phyloP scores from a whole-genome alignment of 2,797 vertebrate species.

The Sebastiscus tertius region DNA sequence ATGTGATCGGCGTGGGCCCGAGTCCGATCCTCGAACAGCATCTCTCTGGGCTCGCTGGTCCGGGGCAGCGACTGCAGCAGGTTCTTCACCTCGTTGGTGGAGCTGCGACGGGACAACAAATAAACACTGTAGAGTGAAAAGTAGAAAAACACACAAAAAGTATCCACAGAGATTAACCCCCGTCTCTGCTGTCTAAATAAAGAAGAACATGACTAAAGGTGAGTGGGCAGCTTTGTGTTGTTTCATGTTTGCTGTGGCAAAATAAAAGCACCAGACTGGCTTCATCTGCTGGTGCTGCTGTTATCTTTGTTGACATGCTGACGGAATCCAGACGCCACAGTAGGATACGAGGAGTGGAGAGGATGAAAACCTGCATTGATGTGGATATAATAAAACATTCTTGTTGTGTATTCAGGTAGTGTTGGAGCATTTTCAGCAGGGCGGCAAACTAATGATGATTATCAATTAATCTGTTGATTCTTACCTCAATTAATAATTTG shows the following conservation, averaged over 20 bases:
- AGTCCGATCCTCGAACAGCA: conserved; percentile 97
- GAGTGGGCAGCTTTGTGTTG: conserved; percentile 21
- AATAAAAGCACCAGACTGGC: conserved; percentile 22
- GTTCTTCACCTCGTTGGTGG: conserved; percentile 99
- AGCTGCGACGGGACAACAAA: conserved; percentile 80
- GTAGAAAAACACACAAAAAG: not conserved
- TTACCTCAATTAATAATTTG: not conserved
- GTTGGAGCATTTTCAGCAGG: not conserved
- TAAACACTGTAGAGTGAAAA: not conserved
- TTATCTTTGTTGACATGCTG: conserved; percentile 8
- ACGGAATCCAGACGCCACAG: conserved; percentile 2
- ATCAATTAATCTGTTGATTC: not conserved
- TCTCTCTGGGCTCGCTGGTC: conserved; percentile 95
- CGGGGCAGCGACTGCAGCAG: conserved; percentile 98
- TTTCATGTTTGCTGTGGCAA: conserved; percentile 25
- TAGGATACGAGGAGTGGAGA: not conserved
- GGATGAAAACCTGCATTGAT: not conserved
- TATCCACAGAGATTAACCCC: not conserved
- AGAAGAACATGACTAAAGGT: conserved; percentile 20
- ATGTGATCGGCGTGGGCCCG: conserved; percentile 98
- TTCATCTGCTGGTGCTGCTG: not conserved
- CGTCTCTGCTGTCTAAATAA: conserved; percentile 19
- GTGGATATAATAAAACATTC: not conserved
- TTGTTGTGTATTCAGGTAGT: not conserved
- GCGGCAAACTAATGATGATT: not conserved